Evolutionary conservation across 2,888 invertebrate species (phyloP).

Genomic region (Petrolisthes cinctipes): DNA sequence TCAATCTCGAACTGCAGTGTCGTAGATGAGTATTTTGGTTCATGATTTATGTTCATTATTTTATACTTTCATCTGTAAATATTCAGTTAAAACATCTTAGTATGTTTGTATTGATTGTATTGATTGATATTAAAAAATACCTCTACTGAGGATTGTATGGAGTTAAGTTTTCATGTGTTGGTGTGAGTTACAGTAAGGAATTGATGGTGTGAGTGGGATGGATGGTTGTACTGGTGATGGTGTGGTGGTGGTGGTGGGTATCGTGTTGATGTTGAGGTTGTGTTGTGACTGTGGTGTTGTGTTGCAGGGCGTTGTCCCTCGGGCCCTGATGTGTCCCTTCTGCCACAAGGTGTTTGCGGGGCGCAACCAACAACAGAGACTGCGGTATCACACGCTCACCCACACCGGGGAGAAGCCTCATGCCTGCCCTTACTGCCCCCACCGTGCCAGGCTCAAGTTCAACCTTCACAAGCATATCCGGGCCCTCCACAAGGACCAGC

Average conservation of each 20-base stretch:
- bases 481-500: slow-evolving; percentile 57
- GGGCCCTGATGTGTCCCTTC: slow-evolving; percentile 59
- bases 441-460: slow-evolving; percentile 64
- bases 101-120: too few relatives aligned
- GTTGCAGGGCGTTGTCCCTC: slow-evolving; percentile 60
- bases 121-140: too few relatives aligned
- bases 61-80: too few relatives aligned
- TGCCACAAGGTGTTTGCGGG: slow-evolving; percentile 63
- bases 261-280: slow-evolving; percentile 22
- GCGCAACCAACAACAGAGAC: slow-evolving; percentile 63
- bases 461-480: slow-evolving; percentile 63
- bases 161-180: background rate
- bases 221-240: slow-evolving; percentile 15
- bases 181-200: background rate
- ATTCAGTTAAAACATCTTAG: too few relatives aligned
- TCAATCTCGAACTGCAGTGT: too few relatives aligned
- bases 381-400: slow-evolving; percentile 61
- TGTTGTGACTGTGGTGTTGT: slow-evolving; percentile 59
- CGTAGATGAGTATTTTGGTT: too few relatives aligned
- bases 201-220: background rate
- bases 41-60: too few relatives aligned
- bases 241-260: slow-evolving; percentile 4
- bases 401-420: slow-evolving; percentile 65
- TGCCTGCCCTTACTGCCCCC: slow-evolving; percentile 63
- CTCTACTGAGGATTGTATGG: too few relatives aligned